Base-by-base conservation (phyloP, 2,888 invertebrate species). In the Tenthredo distinguenda region DNA sequence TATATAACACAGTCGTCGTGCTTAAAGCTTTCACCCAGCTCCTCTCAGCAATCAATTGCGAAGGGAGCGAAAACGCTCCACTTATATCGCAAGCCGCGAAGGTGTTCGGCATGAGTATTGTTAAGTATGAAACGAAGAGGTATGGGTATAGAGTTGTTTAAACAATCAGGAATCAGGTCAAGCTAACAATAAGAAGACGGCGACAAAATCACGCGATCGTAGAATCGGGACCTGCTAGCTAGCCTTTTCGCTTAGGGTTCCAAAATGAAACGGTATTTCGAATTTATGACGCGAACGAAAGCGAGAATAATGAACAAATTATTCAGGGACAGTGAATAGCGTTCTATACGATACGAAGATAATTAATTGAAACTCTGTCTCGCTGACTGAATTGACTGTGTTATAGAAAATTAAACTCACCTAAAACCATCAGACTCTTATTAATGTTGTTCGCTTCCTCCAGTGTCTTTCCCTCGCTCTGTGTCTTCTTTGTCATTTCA, bases 371-470 rank as follows among this genome's bases (percentile, higher is more conserved):
- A 26, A 26, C 4, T 76, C 43, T 10, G 26, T 76, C 76, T 15
- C 47, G 1, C 6, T 4, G 10, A 7, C 26, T 43, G 40, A 26
- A 76, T 47, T 76, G 21, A 76, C n/a, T 37, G 26, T 47, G 7
- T 34, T 50, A 21, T 40, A 15, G 10, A 55, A 62, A 47, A 43
- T 86, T 5, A 3, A 71, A 87, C 94, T 95, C 91, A 97, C 98
- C 98, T 89, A 99, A 94, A 6, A 99, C 98, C 96, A 99, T 98
- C 0, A 99, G 95, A 91, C 98, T 99, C 92, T 98, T 98, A 92
- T 99, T 99, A 88, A 99, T 99, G 93, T 99, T 99, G 92, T 99
- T 99, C 0, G 99, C 98, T 92, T 99, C 99, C 91, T 98, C 97
- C 87, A 98, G 93, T 0, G 98, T 98, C 93, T 97, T 98, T 81